phyloP scores from a whole-genome alignment of 2,888 invertebrate species.

The Schizaphis graminum region DNA sequence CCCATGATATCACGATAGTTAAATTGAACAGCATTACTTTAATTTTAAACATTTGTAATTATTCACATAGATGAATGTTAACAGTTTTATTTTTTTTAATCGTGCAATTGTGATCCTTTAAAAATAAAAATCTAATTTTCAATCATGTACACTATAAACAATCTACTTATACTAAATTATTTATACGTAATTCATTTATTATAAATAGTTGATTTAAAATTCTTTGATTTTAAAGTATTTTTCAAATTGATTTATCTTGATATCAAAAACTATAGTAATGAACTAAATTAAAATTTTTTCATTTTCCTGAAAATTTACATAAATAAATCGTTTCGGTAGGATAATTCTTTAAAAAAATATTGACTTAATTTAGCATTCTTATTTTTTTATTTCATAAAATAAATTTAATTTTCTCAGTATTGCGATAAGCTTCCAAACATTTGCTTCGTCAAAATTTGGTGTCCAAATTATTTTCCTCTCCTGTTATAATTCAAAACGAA shows the following conservation, averaged over 20 bases:
- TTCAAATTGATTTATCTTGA: background rate
- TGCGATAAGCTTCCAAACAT: background rate
- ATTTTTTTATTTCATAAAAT: background rate
- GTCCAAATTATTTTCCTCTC: background rate
- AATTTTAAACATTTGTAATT: background rate
- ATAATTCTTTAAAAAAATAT: constrained; percentile 18
- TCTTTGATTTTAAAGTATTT: background rate
- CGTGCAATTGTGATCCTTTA: background rate
- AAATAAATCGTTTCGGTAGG: background rate
- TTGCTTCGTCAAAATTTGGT: background rate
- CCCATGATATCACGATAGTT: background rate
- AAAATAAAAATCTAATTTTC: background rate
- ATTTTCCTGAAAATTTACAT: background rate
- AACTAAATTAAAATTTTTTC: background rate
- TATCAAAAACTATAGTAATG: background rate
- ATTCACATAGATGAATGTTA: background rate
- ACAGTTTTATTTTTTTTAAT: background rate
- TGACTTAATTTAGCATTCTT: background rate
- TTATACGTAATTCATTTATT: background rate
- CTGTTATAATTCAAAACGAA: background rate
- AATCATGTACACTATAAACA: background rate
- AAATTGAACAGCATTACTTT: background rate
- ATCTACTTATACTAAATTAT: background rate
- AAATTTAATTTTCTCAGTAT: background rate
- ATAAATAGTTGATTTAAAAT: background rate